A percentile compares a stretch with the other conserved stretches of the same genome.
Conservation (phyloP, 2,113 vertebrate species). For the Boulengeromyrus knoepffleri region DNA sequence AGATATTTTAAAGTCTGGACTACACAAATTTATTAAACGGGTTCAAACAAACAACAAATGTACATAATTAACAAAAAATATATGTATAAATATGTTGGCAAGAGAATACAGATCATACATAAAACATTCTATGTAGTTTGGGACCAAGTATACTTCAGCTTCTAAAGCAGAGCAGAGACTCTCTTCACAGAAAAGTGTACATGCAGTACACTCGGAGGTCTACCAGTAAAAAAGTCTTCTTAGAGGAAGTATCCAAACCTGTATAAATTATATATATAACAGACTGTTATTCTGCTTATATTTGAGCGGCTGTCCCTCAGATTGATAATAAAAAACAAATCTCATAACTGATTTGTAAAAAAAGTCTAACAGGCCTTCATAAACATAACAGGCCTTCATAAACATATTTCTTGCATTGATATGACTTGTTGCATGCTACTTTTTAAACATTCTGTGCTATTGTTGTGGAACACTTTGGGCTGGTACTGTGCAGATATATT, state of each 20-base stretch:
- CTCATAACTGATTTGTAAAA: not conserved
- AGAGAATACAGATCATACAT: not conserved
- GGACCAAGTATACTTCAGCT: not conserved
- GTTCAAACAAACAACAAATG: not conserved
- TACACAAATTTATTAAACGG: not conserved
- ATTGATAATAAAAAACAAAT: not conserved
- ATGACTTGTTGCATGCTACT: not conserved
- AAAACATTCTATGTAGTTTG: not conserved
- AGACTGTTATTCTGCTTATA: not conserved
- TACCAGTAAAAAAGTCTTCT: not conserved
- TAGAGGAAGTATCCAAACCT: not conserved
- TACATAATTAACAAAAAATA: constrained; percentile 1
- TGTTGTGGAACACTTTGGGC: constrained; percentile 34
- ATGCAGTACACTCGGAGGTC: not conserved
- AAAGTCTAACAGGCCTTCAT: too few relatives aligned
- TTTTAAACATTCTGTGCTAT: not conserved
- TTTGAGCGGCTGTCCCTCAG: not conserved
- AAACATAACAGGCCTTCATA: too few relatives aligned
- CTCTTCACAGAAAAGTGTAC: not conserved
- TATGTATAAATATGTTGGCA: constrained; percentile 3
- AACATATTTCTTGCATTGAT: not conserved
- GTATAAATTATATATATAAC: not conserved
- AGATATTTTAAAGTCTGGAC: not conserved
- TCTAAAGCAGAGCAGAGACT: not conserved
- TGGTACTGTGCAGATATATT: constrained; percentile 48